Evolutionary conservation across 2,113 vertebrate genomes (phyloP), one percentile per base, ranked within the genome.

Genomic region (Apeltes quadracus): DNA sequence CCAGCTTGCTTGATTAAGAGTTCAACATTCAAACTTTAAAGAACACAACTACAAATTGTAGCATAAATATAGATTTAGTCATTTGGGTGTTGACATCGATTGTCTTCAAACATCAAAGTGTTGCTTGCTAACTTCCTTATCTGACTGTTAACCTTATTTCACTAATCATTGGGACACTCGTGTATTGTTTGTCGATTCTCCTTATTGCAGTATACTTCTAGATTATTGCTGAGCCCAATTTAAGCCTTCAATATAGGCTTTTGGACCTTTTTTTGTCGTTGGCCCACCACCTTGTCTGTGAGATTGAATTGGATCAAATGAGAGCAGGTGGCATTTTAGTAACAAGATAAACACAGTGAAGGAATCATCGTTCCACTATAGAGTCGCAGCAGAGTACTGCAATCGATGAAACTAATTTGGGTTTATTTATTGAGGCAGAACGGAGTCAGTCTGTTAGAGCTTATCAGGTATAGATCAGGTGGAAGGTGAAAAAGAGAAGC

Each of bases 391-490:
- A 41, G 68, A 76, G 58, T 56, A 23, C 27, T 51, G 58, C 15
- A 77, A 84, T 87, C 79, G 46, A 84, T 84, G 62, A 64, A 82
- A 66, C 79, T 85, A 69, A 80, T 83, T 56, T 77, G 54, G 41
- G 29, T 63, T 53, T 71, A 78, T 84, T 81, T 76, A 76, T 80
- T 71, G 58, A 74, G 27, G 72, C 69, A 20, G 27, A 55, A 73
- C 38, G 34, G 66, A 81, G 65, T 75, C 34, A 2, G 64, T 80
- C 20, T 69, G 32, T 85, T 72, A 61, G 67, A 73, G 25, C 59
- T 34, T 51, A 72, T 86, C 69, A 61, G 61, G 58, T 69, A 15
- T 15, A 65, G 65, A 76, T 77, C 55, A 51, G 48, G 46, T 27
- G 38, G 29, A 68, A 70, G 27, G 61, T 67, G 39, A 36, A 55